Percentiles rank a stretch among this genome's conserved stretches.
Evolutionary conservation across 2,888 invertebrate genomes (phyloP).

Genomic region (Melanchra persicariae): DNA sequence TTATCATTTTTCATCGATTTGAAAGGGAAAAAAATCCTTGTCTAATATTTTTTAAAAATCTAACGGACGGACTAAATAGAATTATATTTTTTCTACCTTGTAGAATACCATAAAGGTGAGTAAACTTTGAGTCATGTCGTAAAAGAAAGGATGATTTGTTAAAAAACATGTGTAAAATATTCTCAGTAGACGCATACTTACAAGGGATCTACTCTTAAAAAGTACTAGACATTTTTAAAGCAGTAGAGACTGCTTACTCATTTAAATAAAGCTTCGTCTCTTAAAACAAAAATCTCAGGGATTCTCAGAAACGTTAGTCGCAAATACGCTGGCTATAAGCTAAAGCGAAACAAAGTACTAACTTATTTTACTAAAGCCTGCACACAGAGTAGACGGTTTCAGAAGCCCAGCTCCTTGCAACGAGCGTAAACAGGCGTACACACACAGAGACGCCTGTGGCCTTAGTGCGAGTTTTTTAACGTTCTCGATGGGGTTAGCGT

Average conservation of each 20-base stretch:
- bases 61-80: too few species aligned
- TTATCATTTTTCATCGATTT: too few species aligned
- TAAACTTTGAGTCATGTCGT: not conserved
- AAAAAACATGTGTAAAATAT: not conserved
- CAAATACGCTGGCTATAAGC: constrained; percentile 51
- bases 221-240: not conserved
- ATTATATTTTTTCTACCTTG: too few species aligned
- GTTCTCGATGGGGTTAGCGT: too few species aligned
- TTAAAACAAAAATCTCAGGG: constrained; percentile 41
- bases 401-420: constrained; percentile 6
- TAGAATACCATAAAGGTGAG: too few species aligned
- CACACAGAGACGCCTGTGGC: too few species aligned
- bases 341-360: constrained; percentile 57
- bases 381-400: not conserved
- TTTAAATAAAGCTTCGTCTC: constrained; percentile 11
- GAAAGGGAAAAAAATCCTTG: too few species aligned
- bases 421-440: not conserved
- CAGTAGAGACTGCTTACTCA: constrained; percentile 22
- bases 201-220: not conserved
- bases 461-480: too few species aligned
- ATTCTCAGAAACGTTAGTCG: constrained; percentile 37
- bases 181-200: not conserved
- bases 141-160: not conserved
- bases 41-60: too few species aligned
- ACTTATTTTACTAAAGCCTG: constrained; percentile 57